Percentiles rank a stretch among this genome's conserved stretches.
phyloP scores from a whole-genome alignment of 2,888 invertebrate genomes.

The Epinotia bilunana region DNA sequence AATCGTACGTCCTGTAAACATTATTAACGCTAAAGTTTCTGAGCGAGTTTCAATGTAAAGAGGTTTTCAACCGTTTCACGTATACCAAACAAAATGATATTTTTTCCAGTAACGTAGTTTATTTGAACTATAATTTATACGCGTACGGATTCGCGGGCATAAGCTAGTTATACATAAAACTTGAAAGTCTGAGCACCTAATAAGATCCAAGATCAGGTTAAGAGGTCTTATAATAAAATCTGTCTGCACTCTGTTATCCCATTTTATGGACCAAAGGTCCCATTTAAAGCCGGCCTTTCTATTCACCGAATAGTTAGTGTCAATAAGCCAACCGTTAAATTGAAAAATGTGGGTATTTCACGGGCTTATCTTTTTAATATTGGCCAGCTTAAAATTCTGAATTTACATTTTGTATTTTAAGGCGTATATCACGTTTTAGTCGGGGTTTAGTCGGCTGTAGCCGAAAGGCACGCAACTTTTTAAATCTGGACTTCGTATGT shows the following conservation, averaged over 20 bases:
- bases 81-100: too few species aligned
- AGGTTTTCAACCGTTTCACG: too few species aligned
- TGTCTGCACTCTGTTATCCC: conserved; percentile 18
- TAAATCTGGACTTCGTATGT: too few species aligned
- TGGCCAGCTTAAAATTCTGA: background rate
- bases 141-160: too few species aligned
- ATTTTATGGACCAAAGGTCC: conserved; percentile 14
- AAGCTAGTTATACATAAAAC: background rate
- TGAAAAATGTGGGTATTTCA: conserved; percentile 30
- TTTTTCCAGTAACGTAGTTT: too few species aligned
- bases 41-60: too few species aligned
- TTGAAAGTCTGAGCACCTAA: background rate
- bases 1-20: too few species aligned
- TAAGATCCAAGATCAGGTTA: conserved; percentile 14
- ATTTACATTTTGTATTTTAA: background rate
- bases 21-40: too few species aligned
- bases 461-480: too few species aligned
- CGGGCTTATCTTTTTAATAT: conserved; percentile 25
- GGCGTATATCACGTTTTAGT: too few species aligned
- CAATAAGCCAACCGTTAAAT: conserved; percentile 25
- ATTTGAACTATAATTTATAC: too few species aligned
- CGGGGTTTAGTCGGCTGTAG: too few species aligned
- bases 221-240: conserved; percentile 24
- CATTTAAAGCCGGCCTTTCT: conserved; percentile 13
- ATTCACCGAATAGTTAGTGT: conserved; percentile 24